phyloP scores from a whole-genome alignment of 2,888 invertebrate species.

The Ceraclea dissimilis region DNA sequence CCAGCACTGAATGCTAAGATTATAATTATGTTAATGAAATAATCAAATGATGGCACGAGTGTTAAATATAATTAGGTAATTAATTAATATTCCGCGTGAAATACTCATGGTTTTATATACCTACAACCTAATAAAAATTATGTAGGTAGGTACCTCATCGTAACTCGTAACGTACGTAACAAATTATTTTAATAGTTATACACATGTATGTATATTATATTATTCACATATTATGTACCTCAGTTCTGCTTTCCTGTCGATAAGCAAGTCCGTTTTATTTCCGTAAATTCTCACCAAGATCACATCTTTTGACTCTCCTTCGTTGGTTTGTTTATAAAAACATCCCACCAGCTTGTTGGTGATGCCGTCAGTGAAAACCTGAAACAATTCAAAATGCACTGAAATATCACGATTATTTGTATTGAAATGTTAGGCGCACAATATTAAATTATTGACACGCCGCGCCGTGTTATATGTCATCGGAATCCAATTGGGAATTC shows the following conservation, averaged over 20 bases:
- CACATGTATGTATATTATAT: too few relatives aligned
- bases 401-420: constrained; percentile 4
- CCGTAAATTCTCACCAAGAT: constrained; percentile 88
- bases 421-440: background rate
- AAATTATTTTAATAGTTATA: too few relatives aligned
- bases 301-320: constrained; percentile 47
- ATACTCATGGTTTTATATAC: too few relatives aligned
- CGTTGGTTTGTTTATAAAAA: constrained; percentile 37
- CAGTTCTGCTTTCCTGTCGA: constrained; percentile 80
- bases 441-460: background rate
- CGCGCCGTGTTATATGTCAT: background rate
- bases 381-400: constrained; percentile 26
- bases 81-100: too few relatives aligned
- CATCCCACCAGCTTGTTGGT: constrained; percentile 88
- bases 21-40: too few relatives aligned
- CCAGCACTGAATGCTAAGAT: too few relatives aligned
- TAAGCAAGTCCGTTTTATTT: constrained; percentile 84
- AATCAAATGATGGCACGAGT: too few relatives aligned
- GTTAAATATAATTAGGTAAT: too few relatives aligned
- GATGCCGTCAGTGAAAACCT: constrained; percentile 91
- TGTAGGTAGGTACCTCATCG: too few relatives aligned
- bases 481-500: constrained; percentile 14
- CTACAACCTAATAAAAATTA: too few relatives aligned
- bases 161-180: too few relatives aligned
- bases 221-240: constrained; percentile 45